Conservation (phyloP, 1,140 invertebrate species). For the Drosophila grimshawi region DNA sequence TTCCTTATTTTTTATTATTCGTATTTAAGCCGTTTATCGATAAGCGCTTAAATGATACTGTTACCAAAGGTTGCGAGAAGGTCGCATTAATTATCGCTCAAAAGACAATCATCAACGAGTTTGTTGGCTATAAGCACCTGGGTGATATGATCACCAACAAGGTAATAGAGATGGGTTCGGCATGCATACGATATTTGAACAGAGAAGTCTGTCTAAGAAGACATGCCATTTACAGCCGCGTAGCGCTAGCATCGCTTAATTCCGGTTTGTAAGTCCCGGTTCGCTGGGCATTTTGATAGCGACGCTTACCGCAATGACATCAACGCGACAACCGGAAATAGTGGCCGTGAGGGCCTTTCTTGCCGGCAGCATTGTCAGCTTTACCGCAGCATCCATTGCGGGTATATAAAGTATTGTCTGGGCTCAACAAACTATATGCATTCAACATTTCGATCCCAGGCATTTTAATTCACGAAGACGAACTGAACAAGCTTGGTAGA, state of each 20-base stretch:
- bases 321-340: conserved; percentile 28
- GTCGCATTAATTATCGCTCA: conserved; percentile 92
- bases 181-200: background rate
- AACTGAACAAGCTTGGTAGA: background rate
- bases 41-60: conserved; percentile 85
- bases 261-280: conserved; percentile 86
- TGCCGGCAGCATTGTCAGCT: conserved; percentile 54
- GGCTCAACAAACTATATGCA: background rate
- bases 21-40: conserved; percentile 47
- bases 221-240: conserved; percentile 85
- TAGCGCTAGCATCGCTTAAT: conserved; percentile 92
- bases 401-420: conserved; percentile 17
- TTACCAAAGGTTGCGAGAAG: conserved; percentile 89
- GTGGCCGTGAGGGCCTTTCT: conserved; percentile 43
- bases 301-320: conserved; percentile 43
- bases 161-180: conserved; percentile 86
- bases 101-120: conserved; percentile 96
- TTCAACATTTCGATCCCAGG: conserved; percentile 13
- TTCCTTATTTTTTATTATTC: conserved; percentile 51
- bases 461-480: conserved; percentile 27
- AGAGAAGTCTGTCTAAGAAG: background rate
- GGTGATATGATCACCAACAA: conserved; percentile 87
- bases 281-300: conserved; percentile 56
- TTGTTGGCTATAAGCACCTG: conserved; percentile 92
- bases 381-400: conserved; percentile 50